phyloP scores from a whole-genome alignment of 35 echinoderm and acorn worm genomes.

The Chiridota heheva region DNA sequence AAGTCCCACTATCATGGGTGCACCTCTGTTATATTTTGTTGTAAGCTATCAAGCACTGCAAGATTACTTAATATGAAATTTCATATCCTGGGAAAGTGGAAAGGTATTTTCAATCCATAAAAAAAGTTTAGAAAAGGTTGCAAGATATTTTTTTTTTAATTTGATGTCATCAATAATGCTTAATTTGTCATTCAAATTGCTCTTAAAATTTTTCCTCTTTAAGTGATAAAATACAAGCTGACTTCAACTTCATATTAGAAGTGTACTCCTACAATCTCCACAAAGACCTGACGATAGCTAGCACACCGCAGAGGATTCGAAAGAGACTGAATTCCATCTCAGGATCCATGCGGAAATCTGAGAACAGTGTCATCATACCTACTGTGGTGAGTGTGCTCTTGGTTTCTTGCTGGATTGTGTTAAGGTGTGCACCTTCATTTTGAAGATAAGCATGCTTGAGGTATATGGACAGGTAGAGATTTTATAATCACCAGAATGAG shows the following conservation, averaged over 20 bases:
- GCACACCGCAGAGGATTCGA: conserved; percentile 92
- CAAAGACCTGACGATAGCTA: conserved; percentile 98
- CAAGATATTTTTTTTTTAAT: neutral
- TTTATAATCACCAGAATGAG: no score
- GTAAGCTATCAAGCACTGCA: neutral
- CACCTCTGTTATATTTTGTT: no score
- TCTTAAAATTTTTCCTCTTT: conserved; percentile 15
- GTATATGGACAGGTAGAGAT: no score
- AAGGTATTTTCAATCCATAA: no score
- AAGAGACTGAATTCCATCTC: conserved; percentile 83
- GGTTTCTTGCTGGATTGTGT: neutral
- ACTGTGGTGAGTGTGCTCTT: conserved; percentile 52
- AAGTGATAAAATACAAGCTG: conserved; percentile 90
- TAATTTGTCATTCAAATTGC: neutral
- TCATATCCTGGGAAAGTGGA: no score
- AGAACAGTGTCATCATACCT: conserved; percentile 54
- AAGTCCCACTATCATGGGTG: no score
- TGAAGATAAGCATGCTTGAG: no score
- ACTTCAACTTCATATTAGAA: conserved; percentile 79
- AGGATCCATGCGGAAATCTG: conserved; percentile 61
- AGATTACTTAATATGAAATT: neutral
- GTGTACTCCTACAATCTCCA: conserved; percentile 99
- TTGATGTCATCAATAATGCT: neutral
- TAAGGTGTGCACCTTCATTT: neutral
- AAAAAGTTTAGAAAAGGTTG: neutral